Evolutionary conservation across 1,140 invertebrate species (phyloP).

Genomic region (Formica exsecta): DNA sequence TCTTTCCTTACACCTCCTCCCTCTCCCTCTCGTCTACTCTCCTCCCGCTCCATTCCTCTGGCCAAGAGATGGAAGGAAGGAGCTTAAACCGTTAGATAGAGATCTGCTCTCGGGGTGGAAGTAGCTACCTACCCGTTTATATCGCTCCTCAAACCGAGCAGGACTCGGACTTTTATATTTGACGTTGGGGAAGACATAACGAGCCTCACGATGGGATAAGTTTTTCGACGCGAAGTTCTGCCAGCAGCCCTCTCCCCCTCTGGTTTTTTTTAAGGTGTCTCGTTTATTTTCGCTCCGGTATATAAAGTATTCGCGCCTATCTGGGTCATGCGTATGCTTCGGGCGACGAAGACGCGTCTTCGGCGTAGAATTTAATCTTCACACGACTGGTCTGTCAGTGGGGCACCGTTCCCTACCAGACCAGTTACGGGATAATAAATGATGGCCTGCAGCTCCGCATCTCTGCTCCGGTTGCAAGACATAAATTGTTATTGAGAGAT

Average conservation of each 20-base stretch:
- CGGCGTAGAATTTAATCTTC: constrained; percentile 52
- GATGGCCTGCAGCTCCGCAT: constrained; percentile 8
- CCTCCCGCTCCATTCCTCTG: constrained; percentile 61
- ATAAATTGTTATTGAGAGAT: not conserved
- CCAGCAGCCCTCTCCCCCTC: constrained; percentile 52
- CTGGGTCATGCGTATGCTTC: constrained; percentile 67
- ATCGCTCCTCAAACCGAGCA: constrained; percentile 78
- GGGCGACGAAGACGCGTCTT: constrained; percentile 57
- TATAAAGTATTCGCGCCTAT: constrained; percentile 68
- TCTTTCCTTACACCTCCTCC: constrained; percentile 8
- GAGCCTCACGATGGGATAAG: constrained; percentile 86
- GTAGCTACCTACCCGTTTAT: constrained; percentile 85
- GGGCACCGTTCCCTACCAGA: constrained; percentile 12
- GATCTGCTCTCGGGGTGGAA: constrained; percentile 85
- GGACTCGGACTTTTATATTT: constrained; percentile 83
- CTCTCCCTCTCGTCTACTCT: constrained; percentile 11
- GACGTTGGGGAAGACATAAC: constrained; percentile 81
- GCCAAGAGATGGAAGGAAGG: constrained; percentile 72
- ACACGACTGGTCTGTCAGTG: constrained; percentile 20
- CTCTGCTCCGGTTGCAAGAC: constrained; percentile 13
- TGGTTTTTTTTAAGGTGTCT: constrained; percentile 27
- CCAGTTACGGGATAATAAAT: constrained; percentile 53
- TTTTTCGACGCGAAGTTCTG: constrained; percentile 80
- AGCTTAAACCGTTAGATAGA: constrained; percentile 87
- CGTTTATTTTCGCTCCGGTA: constrained; percentile 57